phyloP scores from a whole-genome alignment of 2,113 vertebrate species.

The Notothenia rossii region DNA sequence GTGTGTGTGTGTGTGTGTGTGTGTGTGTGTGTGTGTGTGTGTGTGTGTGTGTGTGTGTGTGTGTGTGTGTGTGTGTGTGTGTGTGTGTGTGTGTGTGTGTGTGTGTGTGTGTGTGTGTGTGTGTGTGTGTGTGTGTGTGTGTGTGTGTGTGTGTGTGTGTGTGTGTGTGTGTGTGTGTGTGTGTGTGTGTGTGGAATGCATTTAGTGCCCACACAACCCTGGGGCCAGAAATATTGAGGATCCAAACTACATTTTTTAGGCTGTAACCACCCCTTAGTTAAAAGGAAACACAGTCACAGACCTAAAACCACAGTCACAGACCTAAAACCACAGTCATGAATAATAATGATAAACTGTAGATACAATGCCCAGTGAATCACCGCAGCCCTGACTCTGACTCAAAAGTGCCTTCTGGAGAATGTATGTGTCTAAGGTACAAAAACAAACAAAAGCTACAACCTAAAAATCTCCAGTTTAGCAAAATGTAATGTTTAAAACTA shows the following conservation, averaged over 20 bases:
- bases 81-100: conserved; percentile 18
- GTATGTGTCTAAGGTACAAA: background rate
- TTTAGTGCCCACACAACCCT: conserved; percentile 36
- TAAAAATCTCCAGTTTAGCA: background rate
- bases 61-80: background rate
- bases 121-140: no score
- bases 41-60: conserved; percentile 7
- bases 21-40: background rate
- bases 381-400: conserved; percentile 21
- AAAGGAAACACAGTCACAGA: conserved; percentile 12
- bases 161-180: no score
- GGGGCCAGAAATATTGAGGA: conserved; percentile 35
- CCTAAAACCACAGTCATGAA: conserved; percentile 38
- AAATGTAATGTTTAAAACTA: background rate
- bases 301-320: conserved; percentile 23
- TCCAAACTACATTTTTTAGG: conserved; percentile 32
- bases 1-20: no score
- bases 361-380: conserved; percentile 29
- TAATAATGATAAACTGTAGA: conserved; percentile 36
- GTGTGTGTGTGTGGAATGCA: conserved; percentile 16
- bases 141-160: no score
- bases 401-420: conserved; percentile 8
- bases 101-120: no score
- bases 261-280: conserved; percentile 29
- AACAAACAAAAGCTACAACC: background rate